These are phyloP conservation scores for Didymodactylos carnosus DNA, from an alignment of 2,888 invertebrate species.

Conservation along the genomic window DNA sequence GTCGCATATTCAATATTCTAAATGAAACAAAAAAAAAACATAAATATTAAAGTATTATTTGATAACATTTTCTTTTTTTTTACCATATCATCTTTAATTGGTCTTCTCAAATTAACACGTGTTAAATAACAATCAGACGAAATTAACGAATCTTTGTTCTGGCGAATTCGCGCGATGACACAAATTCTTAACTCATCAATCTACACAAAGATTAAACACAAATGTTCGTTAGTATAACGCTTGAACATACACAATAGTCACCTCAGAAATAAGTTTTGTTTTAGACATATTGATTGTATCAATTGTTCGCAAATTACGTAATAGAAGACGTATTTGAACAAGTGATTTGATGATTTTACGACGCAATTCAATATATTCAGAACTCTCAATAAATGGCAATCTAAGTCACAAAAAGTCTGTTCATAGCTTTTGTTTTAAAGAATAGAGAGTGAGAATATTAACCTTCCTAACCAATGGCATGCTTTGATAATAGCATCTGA, in stretches of 20 bases:
- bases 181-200: neutral
- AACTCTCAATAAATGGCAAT: neutral
- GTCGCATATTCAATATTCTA: slow-evolving; percentile 1
- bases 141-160: neutral
- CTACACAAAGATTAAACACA: neutral
- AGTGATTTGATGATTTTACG: neutral
- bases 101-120: neutral
- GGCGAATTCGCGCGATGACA: neutral
- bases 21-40: neutral
- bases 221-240: no score
- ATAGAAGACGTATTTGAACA: neutral
- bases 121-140: neutral
- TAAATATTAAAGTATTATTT: no score
- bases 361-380: neutral
- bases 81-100: neutral
- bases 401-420: neutral
- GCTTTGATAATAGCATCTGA: neutral
- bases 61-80: neutral
- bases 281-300: neutral
- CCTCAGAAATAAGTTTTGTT: neutral
- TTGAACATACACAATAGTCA: neutral
- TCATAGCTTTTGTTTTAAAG: neutral
- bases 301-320: neutral
- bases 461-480: neutral
- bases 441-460: neutral